Evolutionary conservation across 2,888 invertebrate species (phyloP), one percentile per base, ranked within the genome.

Genomic region (Chrysomela aeneicollis): DNA sequence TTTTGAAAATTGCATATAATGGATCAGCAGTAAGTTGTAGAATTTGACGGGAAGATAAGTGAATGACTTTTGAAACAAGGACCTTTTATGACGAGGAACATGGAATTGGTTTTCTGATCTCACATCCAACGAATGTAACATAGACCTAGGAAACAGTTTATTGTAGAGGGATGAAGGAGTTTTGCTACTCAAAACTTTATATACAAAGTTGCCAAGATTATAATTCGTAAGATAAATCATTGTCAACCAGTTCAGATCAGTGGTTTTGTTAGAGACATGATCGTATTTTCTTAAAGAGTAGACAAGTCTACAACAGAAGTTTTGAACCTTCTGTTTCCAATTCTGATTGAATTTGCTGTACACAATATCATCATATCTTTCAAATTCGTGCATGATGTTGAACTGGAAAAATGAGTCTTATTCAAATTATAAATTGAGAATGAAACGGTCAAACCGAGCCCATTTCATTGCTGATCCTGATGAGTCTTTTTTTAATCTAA

Each of bases 231-330:
- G 49, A 49, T 17, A 15, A 21, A 42, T 35, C 42, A 60, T 52
- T 52, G 51, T 60, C 26, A 60, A 18, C 61, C 61, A 61, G 17
- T 61, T 61, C 10, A 61, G 18, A 17, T 61, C 32, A 4, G 26
- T 49, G 8, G 54, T 46, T 61, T 61, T 61, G 19, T 30, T 32
- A 9, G 49, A 54, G 21, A 61, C 54, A 54, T 54, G 53, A 49
- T 61, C 61, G 35, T 19, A 61, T 61, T 54, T 61, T 46, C 49
- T 46, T 5, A 61, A 19, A 49, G 26, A 42, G 32, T 47, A 61
- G 47, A 61, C 35, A 32, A 54, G 35, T 46, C 58, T 26, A 49
- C 47, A 49, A 61, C 54, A 61, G 32, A 26, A 50, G 17, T 61
- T 61, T 12, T 54, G 49, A 18, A 61, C 21, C 12, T 54, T 47